phyloP scores from a whole-genome alignment of 2,888 invertebrate genomes.

The Encarsia formosa region DNA sequence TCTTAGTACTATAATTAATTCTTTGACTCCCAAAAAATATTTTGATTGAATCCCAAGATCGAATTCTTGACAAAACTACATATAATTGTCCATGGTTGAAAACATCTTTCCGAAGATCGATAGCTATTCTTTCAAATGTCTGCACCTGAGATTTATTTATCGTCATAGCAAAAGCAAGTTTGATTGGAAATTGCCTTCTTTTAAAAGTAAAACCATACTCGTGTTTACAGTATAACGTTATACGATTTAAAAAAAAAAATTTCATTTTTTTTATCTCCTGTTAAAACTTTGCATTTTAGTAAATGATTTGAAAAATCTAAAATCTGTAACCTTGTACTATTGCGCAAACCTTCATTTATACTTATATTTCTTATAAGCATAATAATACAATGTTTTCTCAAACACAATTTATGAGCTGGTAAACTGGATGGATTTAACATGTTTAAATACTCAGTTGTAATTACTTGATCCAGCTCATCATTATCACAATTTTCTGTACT shows the following conservation, averaged over 20 bases:
- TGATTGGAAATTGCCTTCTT: constrained; percentile 1
- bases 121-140: constrained; percentile 17
- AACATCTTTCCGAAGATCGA: constrained; percentile 13
- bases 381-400: constrained; percentile 22
- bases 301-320: constrained; percentile 23
- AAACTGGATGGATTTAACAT: constrained; percentile 21
- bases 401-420: constrained; percentile 26
- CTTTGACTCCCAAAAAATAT: neutral
- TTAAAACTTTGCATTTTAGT: constrained; percentile 28
- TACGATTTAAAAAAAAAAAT: constrained; percentile 22
- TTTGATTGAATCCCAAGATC: constrained; percentile 9
- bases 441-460: constrained; percentile 26
- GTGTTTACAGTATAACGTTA: constrained; percentile 17
- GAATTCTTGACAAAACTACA: constrained; percentile 24
- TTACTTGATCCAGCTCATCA: constrained; percentile 8
- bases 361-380: constrained; percentile 30
- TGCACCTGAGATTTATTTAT: constrained; percentile 17
- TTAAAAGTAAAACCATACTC: neutral
- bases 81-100: constrained; percentile 23
- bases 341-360: constrained; percentile 27
- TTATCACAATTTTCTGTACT: constrained; percentile 20
- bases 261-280: constrained; percentile 24
- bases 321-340: constrained; percentile 29
- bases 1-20: neutral
- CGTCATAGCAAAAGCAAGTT: constrained; percentile 7